Conservation (phyloP, 1,140 invertebrate genomes). For the Drosophila micromelanica region DNA sequence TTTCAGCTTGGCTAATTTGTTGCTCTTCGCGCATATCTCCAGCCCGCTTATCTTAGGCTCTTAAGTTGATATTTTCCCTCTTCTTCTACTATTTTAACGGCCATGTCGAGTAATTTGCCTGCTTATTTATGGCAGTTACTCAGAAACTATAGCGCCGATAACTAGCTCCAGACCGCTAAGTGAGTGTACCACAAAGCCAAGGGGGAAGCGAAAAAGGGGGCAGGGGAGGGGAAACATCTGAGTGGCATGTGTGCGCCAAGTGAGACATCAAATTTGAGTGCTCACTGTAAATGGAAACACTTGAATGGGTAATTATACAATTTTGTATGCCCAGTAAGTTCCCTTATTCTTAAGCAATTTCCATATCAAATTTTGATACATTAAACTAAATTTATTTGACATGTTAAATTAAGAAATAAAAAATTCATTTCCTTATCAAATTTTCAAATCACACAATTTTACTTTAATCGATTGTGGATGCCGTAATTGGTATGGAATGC, state of each 20-base stretch:
- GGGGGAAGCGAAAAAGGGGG: not conserved
- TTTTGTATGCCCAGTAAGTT: not conserved
- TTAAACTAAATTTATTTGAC: no score
- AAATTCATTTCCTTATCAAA: no score
- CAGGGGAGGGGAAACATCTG: not conserved
- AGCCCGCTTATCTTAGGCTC: conserved; percentile 56
- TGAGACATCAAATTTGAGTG: conserved; percentile 16
- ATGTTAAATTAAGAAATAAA: no score
- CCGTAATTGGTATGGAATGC: no score
- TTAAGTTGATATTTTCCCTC: conserved; percentile 43
- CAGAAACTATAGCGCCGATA: conserved; percentile 68
- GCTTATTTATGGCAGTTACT: conserved; percentile 74
- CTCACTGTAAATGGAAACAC: not conserved
- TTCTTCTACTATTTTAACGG: conserved; percentile 46
- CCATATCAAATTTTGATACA: no score
- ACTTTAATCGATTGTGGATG: no score
- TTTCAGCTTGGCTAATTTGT: conserved; percentile 74
- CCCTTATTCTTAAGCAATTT: no score
- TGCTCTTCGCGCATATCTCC: conserved; percentile 43
- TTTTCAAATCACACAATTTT: no score
- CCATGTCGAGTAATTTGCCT: conserved; percentile 53
- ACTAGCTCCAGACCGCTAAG: conserved; percentile 5
- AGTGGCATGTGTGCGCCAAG: conserved; percentile 15
- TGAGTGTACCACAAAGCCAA: conserved; percentile 1
- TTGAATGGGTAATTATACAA: not conserved